A percentile compares a stretch with the other conserved stretches of the same genome.
Conservation (phyloP, 2,113 vertebrate species). For the Tricholaema leucomelas region DNA sequence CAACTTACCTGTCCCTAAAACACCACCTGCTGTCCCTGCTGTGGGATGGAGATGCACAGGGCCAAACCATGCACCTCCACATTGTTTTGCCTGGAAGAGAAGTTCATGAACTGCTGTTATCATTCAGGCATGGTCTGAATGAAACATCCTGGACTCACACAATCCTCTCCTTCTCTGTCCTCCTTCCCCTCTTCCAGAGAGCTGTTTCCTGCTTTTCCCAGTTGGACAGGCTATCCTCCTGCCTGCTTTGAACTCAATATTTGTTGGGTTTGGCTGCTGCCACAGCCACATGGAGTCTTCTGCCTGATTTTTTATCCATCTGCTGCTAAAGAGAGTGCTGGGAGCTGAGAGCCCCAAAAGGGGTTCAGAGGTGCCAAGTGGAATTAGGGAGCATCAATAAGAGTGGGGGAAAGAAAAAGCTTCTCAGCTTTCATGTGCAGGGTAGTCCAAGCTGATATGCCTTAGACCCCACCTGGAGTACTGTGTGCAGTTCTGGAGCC, state of each 20-base stretch:
- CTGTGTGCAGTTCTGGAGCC: too few species aligned
- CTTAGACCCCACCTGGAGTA: too few species aligned
- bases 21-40: not conserved
- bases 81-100: not conserved
- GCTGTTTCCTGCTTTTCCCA: slow-evolving; percentile 31
- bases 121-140: not conserved
- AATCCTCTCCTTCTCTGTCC: not conserved
- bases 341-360: not conserved
- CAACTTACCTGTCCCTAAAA: not conserved
- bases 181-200: not conserved
- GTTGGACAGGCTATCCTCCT: slow-evolving; percentile 35
- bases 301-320: slow-evolving; percentile 45
- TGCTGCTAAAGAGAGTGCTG: not conserved
- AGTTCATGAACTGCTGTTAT: slow-evolving; percentile 10
- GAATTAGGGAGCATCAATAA: not conserved
- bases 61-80: not conserved
- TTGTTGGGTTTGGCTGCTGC: slow-evolving; percentile 54
- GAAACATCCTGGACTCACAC: slow-evolving; percentile 40
- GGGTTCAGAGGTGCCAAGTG: not conserved
- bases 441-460: not conserved
- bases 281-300: not conserved
- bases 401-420: not conserved
- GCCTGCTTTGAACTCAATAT: slow-evolving; percentile 48
- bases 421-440: not conserved
- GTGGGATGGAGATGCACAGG: not conserved